Evolutionary conservation across 2,888 invertebrate species (phyloP).

Genomic region (Heterodera filipjevi): DNA sequence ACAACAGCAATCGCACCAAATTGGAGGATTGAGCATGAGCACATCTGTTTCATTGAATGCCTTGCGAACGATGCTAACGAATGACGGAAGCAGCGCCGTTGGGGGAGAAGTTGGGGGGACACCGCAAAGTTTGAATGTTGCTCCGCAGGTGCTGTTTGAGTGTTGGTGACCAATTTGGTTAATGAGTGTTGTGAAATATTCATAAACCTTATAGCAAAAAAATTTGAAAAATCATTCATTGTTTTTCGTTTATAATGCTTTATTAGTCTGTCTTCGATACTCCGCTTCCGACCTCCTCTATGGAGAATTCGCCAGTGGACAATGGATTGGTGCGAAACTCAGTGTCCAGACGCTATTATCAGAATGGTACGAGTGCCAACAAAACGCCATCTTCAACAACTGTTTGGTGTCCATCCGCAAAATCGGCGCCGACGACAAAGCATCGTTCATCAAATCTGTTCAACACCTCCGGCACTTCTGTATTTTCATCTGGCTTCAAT

Average conservation of each 20-base stretch:
- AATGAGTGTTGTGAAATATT: too few species aligned
- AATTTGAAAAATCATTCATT: not conserved
- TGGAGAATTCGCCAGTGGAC: conserved; percentile 8
- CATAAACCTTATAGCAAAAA: too few species aligned
- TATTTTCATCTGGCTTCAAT: not conserved
- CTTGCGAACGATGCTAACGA: conserved; percentile 20
- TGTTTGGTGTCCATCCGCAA: conserved; percentile 11
- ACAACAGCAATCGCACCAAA: not conserved
- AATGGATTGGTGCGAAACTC: conserved; percentile 20
- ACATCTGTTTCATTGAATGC: conserved; percentile 41
- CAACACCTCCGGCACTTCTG: conserved; percentile 17
- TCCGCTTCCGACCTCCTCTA: conserved; percentile 1
- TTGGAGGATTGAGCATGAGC: conserved; percentile 25
- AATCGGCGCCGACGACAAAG: not conserved
- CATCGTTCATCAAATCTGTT: conserved; percentile 24
- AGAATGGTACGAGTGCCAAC: conserved; percentile 11
- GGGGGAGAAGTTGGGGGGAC: not conserved
- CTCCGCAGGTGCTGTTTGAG: not conserved
- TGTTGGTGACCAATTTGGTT: not conserved
- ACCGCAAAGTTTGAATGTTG: not conserved
- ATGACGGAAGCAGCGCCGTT: not conserved
- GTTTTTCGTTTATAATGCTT: not conserved
- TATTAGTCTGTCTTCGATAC: not conserved
- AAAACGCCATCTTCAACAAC: conserved; percentile 4
- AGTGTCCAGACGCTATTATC: conserved; percentile 14